A percentile compares a stretch with the other conserved stretches of the same genome.
Evolutionary conservation across 2,888 invertebrate species (phyloP).

Genomic region (Drosophila hamatofila): DNA sequence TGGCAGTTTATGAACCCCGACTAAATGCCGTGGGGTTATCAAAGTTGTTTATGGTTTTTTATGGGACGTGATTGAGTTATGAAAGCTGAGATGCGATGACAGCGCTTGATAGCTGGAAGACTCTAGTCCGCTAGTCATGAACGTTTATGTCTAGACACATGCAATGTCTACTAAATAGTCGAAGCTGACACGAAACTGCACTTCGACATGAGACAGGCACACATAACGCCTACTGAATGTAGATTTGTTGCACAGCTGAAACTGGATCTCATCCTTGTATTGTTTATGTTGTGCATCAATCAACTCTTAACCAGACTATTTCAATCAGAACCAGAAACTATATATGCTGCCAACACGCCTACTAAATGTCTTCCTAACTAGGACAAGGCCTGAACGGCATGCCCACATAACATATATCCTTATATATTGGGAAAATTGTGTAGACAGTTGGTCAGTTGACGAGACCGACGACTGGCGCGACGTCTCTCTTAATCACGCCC

Average conservation of each 20-base stretch:
- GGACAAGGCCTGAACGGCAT: slow-evolving; percentile 28
- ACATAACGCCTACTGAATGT: slow-evolving; percentile 54
- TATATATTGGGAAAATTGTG: slow-evolving; percentile 28
- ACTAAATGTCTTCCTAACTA: slow-evolving; percentile 44
- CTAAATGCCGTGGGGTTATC: slow-evolving; percentile 20
- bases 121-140: not conserved
- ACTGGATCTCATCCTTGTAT: slow-evolving; percentile 13
- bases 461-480: slow-evolving; percentile 75
- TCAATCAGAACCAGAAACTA: slow-evolving; percentile 46
- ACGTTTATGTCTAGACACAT: slow-evolving; percentile 7
- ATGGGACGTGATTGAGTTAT: slow-evolving; percentile 68
- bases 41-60: slow-evolving; percentile 44
- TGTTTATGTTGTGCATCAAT: slow-evolving; percentile 60
- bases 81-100: slow-evolving; percentile 48
- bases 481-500: slow-evolving; percentile 79
- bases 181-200: slow-evolving; percentile 53
- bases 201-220: slow-evolving; percentile 47
- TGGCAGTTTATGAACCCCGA: slow-evolving; percentile 70
- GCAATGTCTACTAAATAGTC: slow-evolving; percentile 35
- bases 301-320: slow-evolving; percentile 57
- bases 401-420: slow-evolving; percentile 25
- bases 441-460: slow-evolving; percentile 66
- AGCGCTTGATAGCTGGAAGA: slow-evolving; percentile 12
- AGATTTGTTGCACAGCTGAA: slow-evolving; percentile 5
- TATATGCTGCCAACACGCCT: slow-evolving; percentile 31